Base-by-base conservation (phyloP, 2,888 invertebrate species). In the Leptarthrus brevirostris region DNA sequence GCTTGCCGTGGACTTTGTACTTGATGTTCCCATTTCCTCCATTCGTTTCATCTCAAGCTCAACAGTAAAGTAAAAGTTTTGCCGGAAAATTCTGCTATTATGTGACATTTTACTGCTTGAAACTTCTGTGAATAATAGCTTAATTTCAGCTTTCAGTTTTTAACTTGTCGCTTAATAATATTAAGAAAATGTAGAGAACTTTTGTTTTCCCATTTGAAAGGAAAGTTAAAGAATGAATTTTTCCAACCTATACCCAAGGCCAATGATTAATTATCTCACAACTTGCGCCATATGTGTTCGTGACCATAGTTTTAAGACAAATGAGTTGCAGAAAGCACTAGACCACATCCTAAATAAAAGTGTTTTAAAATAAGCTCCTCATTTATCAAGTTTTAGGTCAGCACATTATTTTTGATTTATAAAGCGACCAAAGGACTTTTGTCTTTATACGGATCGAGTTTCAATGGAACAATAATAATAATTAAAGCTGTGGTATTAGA, bases 371-470 rank as follows among this genome's bases (percentile, higher is more conserved):
- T 44, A 47, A 66, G 66, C 47, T 47, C 14, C 66, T 66, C 66
- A 66, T 66, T 66, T 66, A 66, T 66, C 66, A 66, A 44, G 66
- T 66, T 66, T 49, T 8, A 47, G 66, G 66, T 44, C 49, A 66
- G 66, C 12, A 47, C 47, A 44, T 66, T 66, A 49, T 66, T 66
- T 66, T 66, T 66, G 47, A 66, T 66, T 66, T 66, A 66, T 44
- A 66, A 66, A 66, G n/a, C n/a, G n/a, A n/a, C n/a, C n/a, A n/a
- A n/a, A n/a, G n/a, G n/a, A n/a, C n/a, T n/a, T n/a, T n/a, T n/a
- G n/a, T n/a, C n/a, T n/a, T n/a, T n/a, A n/a, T n/a, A n/a, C n/a
- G n/a, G n/a, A n/a, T n/a, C n/a, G n/a, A n/a, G n/a, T n/a, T n/a
- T n/a, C n/a, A n/a, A n/a, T n/a, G n/a, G n/a, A n/a, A n/a, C n/a